A percentile compares a stretch with the other conserved stretches of the same genome.
phyloP scores from a whole-genome alignment of 2,888 invertebrate species.

The Caradrina kadenii region DNA sequence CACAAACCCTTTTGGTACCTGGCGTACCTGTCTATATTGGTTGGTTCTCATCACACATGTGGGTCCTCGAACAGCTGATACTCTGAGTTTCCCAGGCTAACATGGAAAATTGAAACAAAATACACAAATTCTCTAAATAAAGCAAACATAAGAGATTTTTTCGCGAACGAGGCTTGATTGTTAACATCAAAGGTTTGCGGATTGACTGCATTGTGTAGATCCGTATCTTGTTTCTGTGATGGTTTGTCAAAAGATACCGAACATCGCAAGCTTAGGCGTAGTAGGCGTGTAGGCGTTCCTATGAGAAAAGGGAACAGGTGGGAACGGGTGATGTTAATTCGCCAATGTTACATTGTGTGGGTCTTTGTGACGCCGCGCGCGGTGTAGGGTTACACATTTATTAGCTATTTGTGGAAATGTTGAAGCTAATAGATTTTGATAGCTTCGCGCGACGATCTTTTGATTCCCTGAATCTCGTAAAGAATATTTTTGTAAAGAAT shows the following conservation, averaged over 20 bases:
- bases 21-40: not conserved
- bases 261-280: slow-evolving; percentile 28
- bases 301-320: slow-evolving; percentile 81
- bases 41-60: not conserved
- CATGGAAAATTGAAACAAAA: slow-evolving; percentile 58
- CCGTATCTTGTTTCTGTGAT: slow-evolving; percentile 80
- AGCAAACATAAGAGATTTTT: slow-evolving; percentile 48
- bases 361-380: slow-evolving; percentile 50
- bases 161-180: slow-evolving; percentile 37
- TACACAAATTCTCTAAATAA: slow-evolving; percentile 16
- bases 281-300: slow-evolving; percentile 64
- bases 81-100: slow-evolving; percentile 49
- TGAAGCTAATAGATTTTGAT: slow-evolving; percentile 56
- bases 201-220: slow-evolving; percentile 74
- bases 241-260: slow-evolving; percentile 80
- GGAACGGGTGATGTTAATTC: slow-evolving; percentile 80
- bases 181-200: slow-evolving; percentile 68
- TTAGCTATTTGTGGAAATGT: slow-evolving; percentile 55
- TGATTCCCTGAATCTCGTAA: slow-evolving; percentile 32
- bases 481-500: slow-evolving; percentile 42
- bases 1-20: no score
- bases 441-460: slow-evolving; percentile 41
- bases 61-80: slow-evolving; percentile 39
- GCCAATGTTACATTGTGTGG: slow-evolving; percentile 75
- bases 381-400: slow-evolving; percentile 63